Evolutionary conservation across 2,797 vertebrate genomes (phyloP), one percentile per base, ranked within the genome.

Genomic region (Heterohyrax brucei): DNA sequence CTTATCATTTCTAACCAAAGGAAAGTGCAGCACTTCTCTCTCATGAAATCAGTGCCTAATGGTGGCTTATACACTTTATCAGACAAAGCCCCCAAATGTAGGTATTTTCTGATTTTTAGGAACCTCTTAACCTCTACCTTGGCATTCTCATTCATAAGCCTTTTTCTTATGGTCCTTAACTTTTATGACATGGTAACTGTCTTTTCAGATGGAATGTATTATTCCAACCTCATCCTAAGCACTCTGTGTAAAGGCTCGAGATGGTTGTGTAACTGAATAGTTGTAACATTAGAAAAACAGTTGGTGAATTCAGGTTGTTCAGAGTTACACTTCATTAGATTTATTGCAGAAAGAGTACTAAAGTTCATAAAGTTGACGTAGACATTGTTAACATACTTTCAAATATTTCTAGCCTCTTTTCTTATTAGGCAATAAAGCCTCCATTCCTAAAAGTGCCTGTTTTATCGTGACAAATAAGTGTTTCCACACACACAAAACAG

Each of bases 351-450:
- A 89, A 85, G 95, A 64, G 26, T 53, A 89, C n/a, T 83, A 89
- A 96, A 85, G 96, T 97, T 90, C 44, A 85, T 56, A 64, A 28
- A 92, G 96, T 91, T 92, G 93, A 76, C 87, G 93, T 97, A 93
- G 48, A 76, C 0, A 50, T 82, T 90, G 59, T 94, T 96, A 93
- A 89, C 97, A 98, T 95, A 95, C 75, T 98, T 98, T 95, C 39
- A 94, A 97, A 93, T 70, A 19, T 97, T 97, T 98, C 92, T 72
- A 98, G 95, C 75, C 79, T 97, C 91, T 97, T 97, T 96, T 26
- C 96, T 96, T 97, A 96, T 95, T 97, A 96, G 75, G 70, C 82
- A 96, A 87, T 73, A 89, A 94, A 93, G 50, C 76, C 80, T 89
- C 10, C 86, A 80, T 95, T 96, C 94, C 56, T 94, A 89, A 91